phyloP scores from a whole-genome alignment of 2,888 invertebrate genomes.

The Lamproptera curius region DNA sequence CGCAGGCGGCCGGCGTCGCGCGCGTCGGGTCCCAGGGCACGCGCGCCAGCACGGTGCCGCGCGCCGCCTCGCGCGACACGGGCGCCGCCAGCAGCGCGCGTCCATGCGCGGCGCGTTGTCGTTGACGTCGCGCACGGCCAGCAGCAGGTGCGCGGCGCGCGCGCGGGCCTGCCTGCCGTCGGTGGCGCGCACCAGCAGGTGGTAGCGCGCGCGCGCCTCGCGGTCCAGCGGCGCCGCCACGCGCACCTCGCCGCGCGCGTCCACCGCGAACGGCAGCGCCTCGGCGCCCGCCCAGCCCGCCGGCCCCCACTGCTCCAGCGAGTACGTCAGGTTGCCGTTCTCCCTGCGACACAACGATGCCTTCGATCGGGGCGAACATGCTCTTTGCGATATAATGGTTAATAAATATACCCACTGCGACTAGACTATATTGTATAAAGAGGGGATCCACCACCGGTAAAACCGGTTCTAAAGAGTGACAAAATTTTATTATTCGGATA shows the following conservation, averaged over 20 bases:
- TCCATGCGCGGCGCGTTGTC: constrained; percentile 94
- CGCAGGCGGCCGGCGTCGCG: constrained; percentile 85
- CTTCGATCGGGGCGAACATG: too few relatives aligned
- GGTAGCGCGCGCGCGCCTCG: constrained; percentile 84
- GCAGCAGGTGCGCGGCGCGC: constrained; percentile 86
- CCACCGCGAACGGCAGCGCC: constrained; percentile 84
- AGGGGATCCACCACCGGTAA: too few relatives aligned
- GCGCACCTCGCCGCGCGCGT: constrained; percentile 86
- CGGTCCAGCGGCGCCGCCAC: constrained; percentile 89
- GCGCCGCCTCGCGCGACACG: constrained; percentile 88
- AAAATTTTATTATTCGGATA: too few relatives aligned
- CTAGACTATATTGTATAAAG: too few relatives aligned
- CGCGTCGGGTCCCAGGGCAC: constrained; percentile 92
- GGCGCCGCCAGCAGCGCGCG: constrained; percentile 87
- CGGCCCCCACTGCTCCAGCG: constrained; percentile 77
- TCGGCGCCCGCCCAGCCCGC: constrained; percentile 42
- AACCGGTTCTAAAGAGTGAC: too few relatives aligned
- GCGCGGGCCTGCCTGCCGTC: constrained; percentile 90
- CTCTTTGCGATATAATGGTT: too few relatives aligned
- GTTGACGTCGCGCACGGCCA: constrained; percentile 84
- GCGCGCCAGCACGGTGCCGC: constrained; percentile 93
- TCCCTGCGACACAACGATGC: too few relatives aligned
- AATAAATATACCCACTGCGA: too few relatives aligned
- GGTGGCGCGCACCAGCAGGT: constrained; percentile 87
- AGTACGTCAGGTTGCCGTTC: constrained; percentile 83